These are phyloP conservation scores for Nylanderia fulva DNA, from an alignment of 1,140 invertebrate species.

Conservation along the genomic window DNA sequence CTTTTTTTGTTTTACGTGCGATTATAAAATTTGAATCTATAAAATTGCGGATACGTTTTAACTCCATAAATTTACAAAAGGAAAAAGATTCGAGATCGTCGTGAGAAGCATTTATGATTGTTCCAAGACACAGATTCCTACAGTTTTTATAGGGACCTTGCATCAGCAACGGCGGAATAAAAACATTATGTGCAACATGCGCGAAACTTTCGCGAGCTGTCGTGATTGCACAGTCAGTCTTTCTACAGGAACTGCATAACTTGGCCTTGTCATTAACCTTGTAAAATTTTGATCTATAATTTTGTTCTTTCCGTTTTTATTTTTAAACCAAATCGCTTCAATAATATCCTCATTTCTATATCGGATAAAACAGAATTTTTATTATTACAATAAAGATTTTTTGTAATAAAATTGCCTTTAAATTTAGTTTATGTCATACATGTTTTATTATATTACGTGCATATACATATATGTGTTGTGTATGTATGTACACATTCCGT, in stretches of 20 bases:
- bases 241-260: constrained; percentile 7
- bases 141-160: constrained; percentile 54
- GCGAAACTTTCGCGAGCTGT: constrained; percentile 6
- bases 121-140: constrained; percentile 58
- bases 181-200: constrained; percentile 34
- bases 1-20: too few species aligned
- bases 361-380: background rate
- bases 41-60: background rate
- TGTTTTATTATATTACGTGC: too few species aligned
- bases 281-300: too few species aligned
- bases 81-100: background rate
- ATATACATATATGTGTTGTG: too few species aligned
- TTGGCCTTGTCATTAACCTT: background rate
- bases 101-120: constrained; percentile 19
- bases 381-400: background rate
- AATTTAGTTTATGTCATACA: background rate
- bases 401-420: background rate
- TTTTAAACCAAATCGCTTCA: background rate
- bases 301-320: background rate
- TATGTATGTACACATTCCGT: too few species aligned
- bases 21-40: constrained; percentile 1
- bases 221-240: constrained; percentile 9
- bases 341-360: background rate
- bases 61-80: background rate
- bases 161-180: constrained; percentile 50